Evolutionary conservation across 1,140 invertebrate species (phyloP), one percentile per base, ranked within the genome.

Genomic region (Frieseomelitta varia): DNA sequence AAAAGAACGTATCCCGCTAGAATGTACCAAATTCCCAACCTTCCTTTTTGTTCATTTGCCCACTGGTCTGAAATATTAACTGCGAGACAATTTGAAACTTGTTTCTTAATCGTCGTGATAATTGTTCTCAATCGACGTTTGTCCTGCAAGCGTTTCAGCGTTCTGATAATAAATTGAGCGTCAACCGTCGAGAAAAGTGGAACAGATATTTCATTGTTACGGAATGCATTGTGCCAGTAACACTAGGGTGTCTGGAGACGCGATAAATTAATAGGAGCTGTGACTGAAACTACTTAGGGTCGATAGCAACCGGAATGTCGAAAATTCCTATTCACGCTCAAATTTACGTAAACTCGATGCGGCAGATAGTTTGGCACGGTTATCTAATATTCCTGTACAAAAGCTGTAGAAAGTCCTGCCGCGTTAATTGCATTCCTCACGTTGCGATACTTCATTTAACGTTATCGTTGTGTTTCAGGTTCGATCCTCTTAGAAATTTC

Each of bases 331-430:
- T 82, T 82, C 27, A 47, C 53, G n/a, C 30, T 19, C 19, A 34
- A 68, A 76, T 76, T 68, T 67, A 67, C 15, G 61, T 55, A 69
- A 30, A 47, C 67, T 67, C n/a, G 19, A 69, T 53, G 12, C 4
- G 56, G n/a, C 4, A 65, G n/a, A 71, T 71, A 61, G 55, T 67
- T 71, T 67, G 56, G 27, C 30, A 21, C 21, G 27, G 39, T 47
- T 30, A 53, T 82, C 47, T 82, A 76, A 82, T 83, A 69, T 58
- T 69, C 71, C n/a, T 47, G 34, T 47, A 83, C 81, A 78, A 83
- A 77, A 58, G 34, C 63, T 34, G n/a, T 78, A 51, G 24, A 77
- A 47, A 55, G 47, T 69, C n/a, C 39, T 53, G 8, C 0, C 53
- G 73, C 30, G 53, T 78, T 68, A 69, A 83, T 78, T 58, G 65